A percentile compares a stretch with the other conserved stretches of the same genome.
phyloP scores from a whole-genome alignment of 30 jellyfish, hydroid and myxozoan species.

The Turritopsis dohrnii region DNA sequence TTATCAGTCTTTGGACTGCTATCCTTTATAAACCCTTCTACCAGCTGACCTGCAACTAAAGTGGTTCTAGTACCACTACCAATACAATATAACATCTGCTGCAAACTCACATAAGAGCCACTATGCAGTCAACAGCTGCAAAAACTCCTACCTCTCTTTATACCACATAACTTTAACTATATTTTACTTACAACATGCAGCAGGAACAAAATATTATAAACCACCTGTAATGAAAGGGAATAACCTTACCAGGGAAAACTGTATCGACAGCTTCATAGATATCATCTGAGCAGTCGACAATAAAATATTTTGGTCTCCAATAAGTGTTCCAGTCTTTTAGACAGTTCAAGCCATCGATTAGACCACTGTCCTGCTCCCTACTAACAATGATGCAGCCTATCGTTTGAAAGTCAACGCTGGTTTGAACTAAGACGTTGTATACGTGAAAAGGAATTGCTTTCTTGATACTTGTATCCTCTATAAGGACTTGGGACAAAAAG shows the following conservation, averaged over 20 bases:
- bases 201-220: too few species aligned
- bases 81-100: too few species aligned
- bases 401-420: conserved; percentile 24
- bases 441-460: conserved; percentile 2
- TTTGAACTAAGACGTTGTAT: conserved; percentile 15
- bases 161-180: too few species aligned
- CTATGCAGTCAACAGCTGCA: too few species aligned
- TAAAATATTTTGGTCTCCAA: conserved; percentile 16
- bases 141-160: too few species aligned
- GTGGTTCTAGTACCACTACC: too few species aligned
- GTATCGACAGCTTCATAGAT: neutral
- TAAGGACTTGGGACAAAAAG: neutral
- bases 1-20: too few species aligned
- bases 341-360: neutral
- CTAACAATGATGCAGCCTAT: conserved; percentile 5
- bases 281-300: conserved; percentile 10
- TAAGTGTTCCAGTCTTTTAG: conserved; percentile 20
- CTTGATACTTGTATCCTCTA: neutral
- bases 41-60: too few species aligned
- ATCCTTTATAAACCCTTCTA: too few species aligned
- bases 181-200: too few species aligned
- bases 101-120: too few species aligned
- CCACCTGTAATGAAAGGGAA: neutral
- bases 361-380: neutral
- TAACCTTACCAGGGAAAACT: conserved; percentile 8